A percentile compares a stretch with the other conserved stretches of the same genome.
phyloP scores from a whole-genome alignment of 2,888 invertebrate species.

The Xiphydria camelus region DNA sequence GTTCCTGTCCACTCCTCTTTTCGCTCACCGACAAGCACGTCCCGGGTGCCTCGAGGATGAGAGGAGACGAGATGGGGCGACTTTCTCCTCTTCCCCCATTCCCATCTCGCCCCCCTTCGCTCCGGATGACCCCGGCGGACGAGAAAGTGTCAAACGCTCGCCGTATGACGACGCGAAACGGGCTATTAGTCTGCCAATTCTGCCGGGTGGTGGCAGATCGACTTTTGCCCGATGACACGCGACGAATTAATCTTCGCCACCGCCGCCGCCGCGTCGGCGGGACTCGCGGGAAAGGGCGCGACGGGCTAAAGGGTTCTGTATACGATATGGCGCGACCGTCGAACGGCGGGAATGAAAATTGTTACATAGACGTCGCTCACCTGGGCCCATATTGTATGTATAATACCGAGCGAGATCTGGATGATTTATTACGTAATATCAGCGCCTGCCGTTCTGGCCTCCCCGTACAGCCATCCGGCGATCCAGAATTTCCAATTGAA shows the following conservation, averaged over 20 bases:
- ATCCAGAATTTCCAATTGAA: constrained; percentile 43
- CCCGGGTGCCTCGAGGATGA: too few species aligned
- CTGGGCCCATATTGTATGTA: constrained; percentile 45
- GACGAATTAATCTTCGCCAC: constrained; percentile 32
- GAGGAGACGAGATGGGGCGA: too few species aligned
- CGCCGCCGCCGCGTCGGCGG: too few species aligned
- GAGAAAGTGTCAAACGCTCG: constrained; percentile 16
- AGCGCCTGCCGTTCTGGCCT: constrained; percentile 17
- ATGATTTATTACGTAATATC: constrained; percentile 54
- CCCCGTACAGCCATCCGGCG: constrained; percentile 9
- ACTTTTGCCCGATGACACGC: constrained; percentile 5
- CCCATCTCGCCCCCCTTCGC: too few species aligned
- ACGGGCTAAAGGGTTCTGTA: background rate
- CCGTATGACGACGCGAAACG: constrained; percentile 14
- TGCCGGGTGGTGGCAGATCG: constrained; percentile 5
- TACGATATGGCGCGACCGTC: background rate
- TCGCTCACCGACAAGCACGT: too few species aligned
- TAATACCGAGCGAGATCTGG: constrained; percentile 36
- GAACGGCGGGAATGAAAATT: constrained; percentile 37
- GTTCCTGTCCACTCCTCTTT: too few species aligned
- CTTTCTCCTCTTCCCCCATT: too few species aligned
- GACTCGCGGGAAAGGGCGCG: background rate
- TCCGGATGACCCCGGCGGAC: too few species aligned
- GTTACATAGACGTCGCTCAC: constrained; percentile 42
- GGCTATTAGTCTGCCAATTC: constrained; percentile 20